Evolutionary conservation across 1,140 invertebrate genomes (phyloP), one percentile per base, ranked within the genome.

Genomic region (Cotesia typhae): DNA sequence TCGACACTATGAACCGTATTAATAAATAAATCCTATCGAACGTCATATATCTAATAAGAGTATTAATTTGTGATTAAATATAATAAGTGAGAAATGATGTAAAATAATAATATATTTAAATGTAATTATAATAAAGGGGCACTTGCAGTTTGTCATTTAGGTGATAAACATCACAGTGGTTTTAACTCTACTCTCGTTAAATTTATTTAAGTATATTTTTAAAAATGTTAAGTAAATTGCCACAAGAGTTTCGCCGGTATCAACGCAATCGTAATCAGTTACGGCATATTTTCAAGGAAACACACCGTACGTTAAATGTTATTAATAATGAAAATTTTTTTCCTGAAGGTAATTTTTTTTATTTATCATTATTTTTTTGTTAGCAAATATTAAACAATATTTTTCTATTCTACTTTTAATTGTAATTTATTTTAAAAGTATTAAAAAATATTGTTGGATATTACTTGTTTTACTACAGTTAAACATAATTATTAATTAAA

Each of bases 221-320:
- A 6, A 85, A 80, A 79, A 87, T 87, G 85, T 79, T 82, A 72
- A 84, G 81, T 76, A 86, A 84, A 84, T 80, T 90, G 68, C 83
- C 88, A 52, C 82, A 85, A 53, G 90, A 91, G 75, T 86, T 90
- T 72, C 83, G 85, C 61, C 87, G 84, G 72, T 91, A 90, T 74
- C 83, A 86, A 20, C 78, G 85, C 38, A 85, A 90, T 77, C 77
- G 86, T 14, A 84, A 85, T 76, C 87, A 90, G 7, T 78, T 91
- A 10, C 78, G 84, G 55, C 84, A 89, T 41, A 89, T 93, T 64
- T 87, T 93, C 53, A 88, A 88, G 5, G 92, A 94, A 81, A 94
- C 93, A 2, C 87, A 90, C 76, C 86, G 87, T 74, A 89, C 91
- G 5, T 85, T 94, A 60, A 88, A 90, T 72, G 89, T 92, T 65